phyloP scores from a whole-genome alignment of 2,113 vertebrate species.

The Aegithalos caudatus region DNA sequence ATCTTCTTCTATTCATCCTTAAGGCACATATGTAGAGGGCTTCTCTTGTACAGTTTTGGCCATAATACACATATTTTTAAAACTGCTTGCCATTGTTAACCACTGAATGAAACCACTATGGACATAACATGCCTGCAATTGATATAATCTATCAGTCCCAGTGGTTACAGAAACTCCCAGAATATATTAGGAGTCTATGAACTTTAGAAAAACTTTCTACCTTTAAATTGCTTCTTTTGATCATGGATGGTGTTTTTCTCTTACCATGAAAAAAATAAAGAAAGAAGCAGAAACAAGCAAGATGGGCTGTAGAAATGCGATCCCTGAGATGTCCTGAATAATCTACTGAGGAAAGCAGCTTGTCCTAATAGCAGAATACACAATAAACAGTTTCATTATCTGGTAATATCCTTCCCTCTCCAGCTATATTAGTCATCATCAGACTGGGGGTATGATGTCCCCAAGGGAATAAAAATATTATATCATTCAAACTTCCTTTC shows the following conservation, averaged over 20 bases:
- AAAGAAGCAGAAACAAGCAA: neutral
- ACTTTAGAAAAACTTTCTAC: neutral
- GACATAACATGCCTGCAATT: neutral
- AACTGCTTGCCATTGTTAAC: neutral
- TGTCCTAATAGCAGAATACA: neutral
- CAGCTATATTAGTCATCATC: neutral
- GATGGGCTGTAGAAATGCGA: neutral
- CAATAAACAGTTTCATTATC: neutral
- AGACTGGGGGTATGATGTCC: neutral
- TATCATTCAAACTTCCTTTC: neutral
- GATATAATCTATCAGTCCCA: neutral
- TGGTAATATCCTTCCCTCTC: neutral
- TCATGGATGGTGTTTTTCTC: neutral
- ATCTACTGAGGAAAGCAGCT: neutral
- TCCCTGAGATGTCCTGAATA: neutral
- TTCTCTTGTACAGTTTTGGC: neutral
- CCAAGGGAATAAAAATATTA: neutral
- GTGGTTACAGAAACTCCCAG: neutral
- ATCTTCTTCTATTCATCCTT: neutral
- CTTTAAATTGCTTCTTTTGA: neutral
- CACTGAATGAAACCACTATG: neutral
- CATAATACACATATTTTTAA: neutral
- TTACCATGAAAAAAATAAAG: neutral
- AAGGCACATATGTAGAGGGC: rapidly evolving
- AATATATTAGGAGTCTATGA: neutral